Evolutionary conservation across 2,888 invertebrate genomes (phyloP), one percentile per base, ranked within the genome.

Genomic region (Imbricaverruca yamaguchii): DNA sequence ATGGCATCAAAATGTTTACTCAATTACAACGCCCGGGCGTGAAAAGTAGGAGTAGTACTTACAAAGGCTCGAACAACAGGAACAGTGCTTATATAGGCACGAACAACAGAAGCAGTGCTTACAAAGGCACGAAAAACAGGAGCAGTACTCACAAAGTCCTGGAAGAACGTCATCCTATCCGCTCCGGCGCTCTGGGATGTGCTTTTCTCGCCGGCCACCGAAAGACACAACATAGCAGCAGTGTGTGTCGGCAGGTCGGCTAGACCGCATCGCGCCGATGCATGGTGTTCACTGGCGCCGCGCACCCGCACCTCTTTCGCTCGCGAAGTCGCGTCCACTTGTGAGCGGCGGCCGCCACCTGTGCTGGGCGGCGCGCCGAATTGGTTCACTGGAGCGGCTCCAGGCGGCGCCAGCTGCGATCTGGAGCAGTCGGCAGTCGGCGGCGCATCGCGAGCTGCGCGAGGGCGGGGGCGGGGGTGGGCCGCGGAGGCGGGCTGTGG

Each of bases 211-310:
- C 53, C 69, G n/a, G 69, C 11, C 69, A 69, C 69, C 18, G 69
- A 69, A 13, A 69, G 69, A n/a, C 69, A 69, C 69, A 69, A 69
- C 69, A 69, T 69, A 69, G 53, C 69, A 69, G 69, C 69, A 8
- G 39, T 15, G 18, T 39, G 39, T 12, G 0, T 18, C 18, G 1
- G 15, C 18, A 6, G 15, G 39, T 8, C 39, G 39, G 39, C 69
- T 69, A 69, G 69, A 6, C 53, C 69, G 15, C 69, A 69, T 53
- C 8, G 69, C 69, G 53, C 69, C 69, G 15, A 10, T 53, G 15
- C 69, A 69, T 69, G 18, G 69, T n/a, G 39, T 53, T 39, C 69
- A 11, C 15, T 25, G 23, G 67, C 59, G 59, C 59, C 59, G 59
- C 59, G 15, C 59, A 13, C 39, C 13, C 15, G 15, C 39, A 53